Evolutionary conservation across 2,113 vertebrate species (phyloP).

Genomic region (Eupsittula cactorum): DNA sequence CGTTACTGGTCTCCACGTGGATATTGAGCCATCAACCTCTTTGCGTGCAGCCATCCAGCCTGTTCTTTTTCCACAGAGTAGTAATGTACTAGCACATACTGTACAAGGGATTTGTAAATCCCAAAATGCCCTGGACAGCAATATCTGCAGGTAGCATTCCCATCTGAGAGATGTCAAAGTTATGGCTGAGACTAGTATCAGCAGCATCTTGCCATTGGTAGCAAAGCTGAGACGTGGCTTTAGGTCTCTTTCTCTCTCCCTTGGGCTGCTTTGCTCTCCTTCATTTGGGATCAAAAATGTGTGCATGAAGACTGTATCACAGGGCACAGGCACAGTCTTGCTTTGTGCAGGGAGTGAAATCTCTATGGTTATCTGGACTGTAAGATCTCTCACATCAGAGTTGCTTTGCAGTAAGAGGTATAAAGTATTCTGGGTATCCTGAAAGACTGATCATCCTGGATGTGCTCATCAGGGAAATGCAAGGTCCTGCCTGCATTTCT

Average conservation of each 20-base stretch:
- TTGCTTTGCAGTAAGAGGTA: not conserved
- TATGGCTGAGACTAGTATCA: not conserved
- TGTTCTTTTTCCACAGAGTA: no score
- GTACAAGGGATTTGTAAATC: not conserved
- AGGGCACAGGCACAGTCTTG: not conserved
- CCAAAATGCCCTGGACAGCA: not conserved
- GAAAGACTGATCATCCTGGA: not conserved
- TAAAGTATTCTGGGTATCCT: not conserved
- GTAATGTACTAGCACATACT: not conserved
- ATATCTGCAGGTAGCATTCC: not conserved
- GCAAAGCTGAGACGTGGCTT: not conserved
- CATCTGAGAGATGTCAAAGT: not conserved
- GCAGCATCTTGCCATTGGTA: not conserved
- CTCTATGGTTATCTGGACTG: not conserved
- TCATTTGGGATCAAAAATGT: not conserved
- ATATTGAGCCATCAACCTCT: no score
- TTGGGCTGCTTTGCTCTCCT: not conserved
- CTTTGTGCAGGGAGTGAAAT: not conserved
- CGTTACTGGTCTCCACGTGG: no score
- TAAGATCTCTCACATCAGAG: not conserved
- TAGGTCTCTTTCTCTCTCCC: not conserved
- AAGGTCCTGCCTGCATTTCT: not conserved
- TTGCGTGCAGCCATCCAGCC: no score
- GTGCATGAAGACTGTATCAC: not conserved
- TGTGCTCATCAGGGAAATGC: not conserved